Base-by-base conservation (phyloP, 2,797 vertebrate genomes). In the Lophius americanus region DNA sequence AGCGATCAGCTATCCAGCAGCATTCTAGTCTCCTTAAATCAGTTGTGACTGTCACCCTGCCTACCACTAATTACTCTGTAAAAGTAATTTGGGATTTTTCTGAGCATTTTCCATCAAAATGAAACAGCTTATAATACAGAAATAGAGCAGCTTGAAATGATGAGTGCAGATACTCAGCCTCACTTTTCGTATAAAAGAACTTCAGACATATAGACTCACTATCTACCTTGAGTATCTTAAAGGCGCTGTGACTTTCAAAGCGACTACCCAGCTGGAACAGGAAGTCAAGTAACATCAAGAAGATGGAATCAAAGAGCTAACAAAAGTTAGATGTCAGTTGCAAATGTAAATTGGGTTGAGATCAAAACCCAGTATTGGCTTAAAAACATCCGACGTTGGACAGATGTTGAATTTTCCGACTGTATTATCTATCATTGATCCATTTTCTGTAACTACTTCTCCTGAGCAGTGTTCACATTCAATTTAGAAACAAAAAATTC, bases 181-280 rank as follows among this genome's bases (percentile, higher is more conserved):
- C 79, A 83, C 83, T 85, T 73, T 54, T 88, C 73, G 76, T 56
- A 64, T 49, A 63, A 70, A 51, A 75, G 78, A 83, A 81, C 60
- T 76, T 53, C 54, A 67, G 51, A 44, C 63, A 60, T 44, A 2
- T 1, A 55, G 32, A 41, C 53, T 38, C 49, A 41, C 11, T 36
- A 54, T 63, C 64, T 42, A 37, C 37, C 59, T 60, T 75, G 60
- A 52, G 13, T 42, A 41, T 41, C 11, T 43, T 23, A 56, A 23
- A 23, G 11, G 8, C 14, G 49, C n/a, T 35, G 50, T 57, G 39
- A 38, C 36, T 65, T 75, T 69, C 44, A 53, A 33, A 35, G 60
- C 8, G 56, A 44, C 37, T 61, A 23, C 23, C 23, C 23, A 23
- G 23, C 23, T 23, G 23, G 23, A 23, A 23, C 23, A 23, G 23